Evolutionary conservation across 2,113 vertebrate genomes (phyloP).

Genomic region (Tachycineta bicolor): DNA sequence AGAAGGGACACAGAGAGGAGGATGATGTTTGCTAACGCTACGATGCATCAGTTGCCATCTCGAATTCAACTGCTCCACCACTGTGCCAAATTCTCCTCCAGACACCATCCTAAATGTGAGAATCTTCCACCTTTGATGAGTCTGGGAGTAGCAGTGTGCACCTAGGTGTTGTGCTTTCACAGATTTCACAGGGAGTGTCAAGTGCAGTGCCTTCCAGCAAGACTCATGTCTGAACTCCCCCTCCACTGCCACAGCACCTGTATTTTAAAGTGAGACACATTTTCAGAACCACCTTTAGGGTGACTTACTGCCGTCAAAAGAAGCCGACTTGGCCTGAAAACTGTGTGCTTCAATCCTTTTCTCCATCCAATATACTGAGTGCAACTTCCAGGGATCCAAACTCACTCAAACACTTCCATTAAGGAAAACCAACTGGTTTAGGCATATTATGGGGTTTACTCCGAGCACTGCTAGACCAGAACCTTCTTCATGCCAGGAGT

Average conservation of each 20-base stretch:
- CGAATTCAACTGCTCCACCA: background rate
- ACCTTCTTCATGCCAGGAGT: background rate
- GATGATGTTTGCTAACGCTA: background rate
- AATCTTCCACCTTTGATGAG: background rate
- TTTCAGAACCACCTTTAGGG: background rate
- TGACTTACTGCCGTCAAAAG: background rate
- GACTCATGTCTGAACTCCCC: background rate
- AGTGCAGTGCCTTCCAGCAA: background rate
- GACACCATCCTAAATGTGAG: background rate
- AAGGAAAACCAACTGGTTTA: background rate
- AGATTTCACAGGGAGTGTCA: background rate
- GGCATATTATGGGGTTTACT: background rate
- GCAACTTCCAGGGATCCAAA: background rate
- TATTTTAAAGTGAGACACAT: background rate
- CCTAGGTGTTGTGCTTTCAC: background rate
- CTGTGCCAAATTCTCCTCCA: too few relatives aligned
- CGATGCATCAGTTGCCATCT: background rate
- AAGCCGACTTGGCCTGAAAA: fast-evolving
- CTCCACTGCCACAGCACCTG: background rate
- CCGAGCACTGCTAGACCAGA: background rate
- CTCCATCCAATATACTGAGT: background rate
- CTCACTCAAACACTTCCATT: background rate
- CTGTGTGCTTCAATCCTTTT: background rate
- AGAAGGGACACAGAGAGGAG: background rate
- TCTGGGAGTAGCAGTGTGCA: background rate